Base-by-base conservation (phyloP, 2,797 vertebrate genomes). In the Rachycentron canadum region DNA sequence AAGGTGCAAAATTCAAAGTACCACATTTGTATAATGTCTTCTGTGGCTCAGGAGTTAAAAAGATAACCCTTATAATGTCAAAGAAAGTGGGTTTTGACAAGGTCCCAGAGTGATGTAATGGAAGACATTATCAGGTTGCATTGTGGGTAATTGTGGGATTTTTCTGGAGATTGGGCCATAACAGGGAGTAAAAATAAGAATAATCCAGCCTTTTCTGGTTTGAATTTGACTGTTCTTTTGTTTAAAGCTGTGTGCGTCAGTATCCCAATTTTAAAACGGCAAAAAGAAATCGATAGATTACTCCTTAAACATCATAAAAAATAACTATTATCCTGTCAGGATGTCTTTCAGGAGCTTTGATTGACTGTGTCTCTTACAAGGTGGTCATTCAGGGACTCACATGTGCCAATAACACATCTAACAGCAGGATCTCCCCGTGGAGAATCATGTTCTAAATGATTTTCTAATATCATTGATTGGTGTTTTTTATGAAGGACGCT, bases 291-390 rank as follows among this genome's bases (percentile, higher is more conserved):
- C 5, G 1, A 19, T 55, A 19, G 14, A 45, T 57, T 19, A 28
- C 14, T 17, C 10, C 19, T 55, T 53, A 25, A 0, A 50, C 43
- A 16, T 56, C 49, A 3, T 5, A 64, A 59, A 40, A 49, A 47
- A 28, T 3, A 28, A 34, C 0, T 60, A 14, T 34, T 25, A 25
- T 50, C 30, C 26, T 62, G 68, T 64, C 66, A 69, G 59, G 28
- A 26, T 57, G 53, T 73, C 49, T 70, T 40, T 76, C 38, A 60
- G 67, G 36, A 49, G 55, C 23, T 69, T 62, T 66, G 67, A 86
- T 85, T 80, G 79, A 82, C 69, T 28, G 47, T 26, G 47, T 30
- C 55, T 62, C 57, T 56, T 47, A 85, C 36, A 68, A 55, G 62
- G 49, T 79, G 82, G 66, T 63, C 70, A 75, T 65, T 55, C 62